Conservation (phyloP, 2,797 vertebrate species). For the Pseudomugil gertrudae region DNA sequence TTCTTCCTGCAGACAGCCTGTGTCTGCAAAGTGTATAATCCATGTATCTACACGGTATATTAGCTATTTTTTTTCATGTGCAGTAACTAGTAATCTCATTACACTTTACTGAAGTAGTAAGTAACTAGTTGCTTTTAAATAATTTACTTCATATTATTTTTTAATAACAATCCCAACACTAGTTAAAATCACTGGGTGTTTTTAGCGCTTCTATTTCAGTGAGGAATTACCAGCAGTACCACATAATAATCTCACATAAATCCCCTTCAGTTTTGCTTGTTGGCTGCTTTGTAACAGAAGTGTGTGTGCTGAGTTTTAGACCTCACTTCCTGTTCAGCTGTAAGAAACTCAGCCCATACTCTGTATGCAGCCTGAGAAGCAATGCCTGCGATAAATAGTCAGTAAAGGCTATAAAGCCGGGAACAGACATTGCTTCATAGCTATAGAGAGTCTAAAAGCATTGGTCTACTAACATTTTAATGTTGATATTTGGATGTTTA, state of each 20-base stretch:
- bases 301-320: not conserved
- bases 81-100: no score
- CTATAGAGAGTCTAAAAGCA: not conserved
- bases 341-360: not conserved
- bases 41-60: no score
- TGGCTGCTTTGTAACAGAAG: not conserved
- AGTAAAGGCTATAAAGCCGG: not conserved
- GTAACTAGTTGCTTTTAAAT: no score
- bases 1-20: no score
- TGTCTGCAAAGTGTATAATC: no score
- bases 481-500: not conserved
- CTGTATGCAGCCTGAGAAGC: not conserved
- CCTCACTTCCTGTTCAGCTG: not conserved
- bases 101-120: no score
- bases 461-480: not conserved
- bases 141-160: no score
- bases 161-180: not conserved
- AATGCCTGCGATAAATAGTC: not conserved
- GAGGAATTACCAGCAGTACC: not conserved
- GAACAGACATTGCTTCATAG: not conserved
- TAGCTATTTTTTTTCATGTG: no score
- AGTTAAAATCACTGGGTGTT: not conserved
- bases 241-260: not conserved
- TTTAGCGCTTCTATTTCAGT: not conserved
- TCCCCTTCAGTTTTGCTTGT: not conserved